Evolutionary conservation across 2,888 invertebrate species (phyloP).

Genomic region (Diadegma fenestrale): DNA sequence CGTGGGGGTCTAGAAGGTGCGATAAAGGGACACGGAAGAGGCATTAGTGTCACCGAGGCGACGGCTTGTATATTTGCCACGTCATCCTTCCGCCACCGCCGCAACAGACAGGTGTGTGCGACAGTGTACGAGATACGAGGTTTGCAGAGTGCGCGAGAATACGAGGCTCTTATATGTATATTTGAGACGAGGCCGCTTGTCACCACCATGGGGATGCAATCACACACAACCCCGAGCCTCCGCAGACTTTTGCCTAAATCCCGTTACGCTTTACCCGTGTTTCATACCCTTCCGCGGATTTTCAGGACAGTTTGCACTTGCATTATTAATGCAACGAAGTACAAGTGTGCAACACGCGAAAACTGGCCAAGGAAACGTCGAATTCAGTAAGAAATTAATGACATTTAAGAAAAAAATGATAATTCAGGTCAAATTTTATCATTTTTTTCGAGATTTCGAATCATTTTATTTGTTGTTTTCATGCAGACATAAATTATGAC

Average conservation of each 20-base stretch:
- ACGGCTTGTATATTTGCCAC: slow-evolving; percentile 73
- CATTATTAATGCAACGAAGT: slow-evolving; percentile 41
- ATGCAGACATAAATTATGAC: neutral
- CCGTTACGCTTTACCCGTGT: slow-evolving; percentile 48
- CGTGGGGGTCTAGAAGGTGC: slow-evolving; percentile 62
- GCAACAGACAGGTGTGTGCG: slow-evolving; percentile 70
- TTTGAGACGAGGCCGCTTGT: slow-evolving; percentile 48
- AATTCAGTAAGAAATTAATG: too few relatives aligned
- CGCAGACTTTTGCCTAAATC: slow-evolving; percentile 61
- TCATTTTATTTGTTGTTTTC: slow-evolving; percentile 6
- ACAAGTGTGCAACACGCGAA: neutral
- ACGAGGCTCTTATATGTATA: slow-evolving; percentile 46
- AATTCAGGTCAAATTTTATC: neutral
- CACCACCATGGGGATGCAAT: slow-evolving; percentile 59
- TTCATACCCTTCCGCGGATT: slow-evolving; percentile 45
- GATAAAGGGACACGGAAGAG: slow-evolving; percentile 72
- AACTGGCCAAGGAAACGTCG: neutral
- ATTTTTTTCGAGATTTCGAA: neutral
- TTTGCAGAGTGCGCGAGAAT: slow-evolving; percentile 19
- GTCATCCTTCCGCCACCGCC: slow-evolving; percentile 71
- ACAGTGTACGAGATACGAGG: slow-evolving; percentile 30
- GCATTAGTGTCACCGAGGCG: slow-evolving; percentile 73
- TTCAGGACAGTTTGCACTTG: slow-evolving; percentile 25
- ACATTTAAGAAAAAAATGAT: neutral
- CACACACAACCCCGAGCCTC: slow-evolving; percentile 37